Percentiles rank a stretch among this genome's conserved stretches.
phyloP scores from a whole-genome alignment of 2,113 vertebrate species.

The Alces alces region DNA sequence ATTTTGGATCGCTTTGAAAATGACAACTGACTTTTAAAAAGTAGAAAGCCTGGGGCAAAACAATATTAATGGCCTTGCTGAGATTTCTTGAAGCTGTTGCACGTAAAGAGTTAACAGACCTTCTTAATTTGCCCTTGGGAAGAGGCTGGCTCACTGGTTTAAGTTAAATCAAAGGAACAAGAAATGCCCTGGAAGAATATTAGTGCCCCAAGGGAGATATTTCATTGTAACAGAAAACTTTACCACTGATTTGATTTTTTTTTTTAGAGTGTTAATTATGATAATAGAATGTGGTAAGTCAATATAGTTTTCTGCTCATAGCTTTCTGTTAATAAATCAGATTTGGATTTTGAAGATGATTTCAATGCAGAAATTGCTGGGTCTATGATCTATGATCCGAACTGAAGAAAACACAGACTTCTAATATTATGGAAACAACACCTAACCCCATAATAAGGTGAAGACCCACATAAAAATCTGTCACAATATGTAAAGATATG shows the following conservation, averaged over 20 bases:
- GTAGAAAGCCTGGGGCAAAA: conserved; percentile 4
- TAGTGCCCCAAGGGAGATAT: background rate
- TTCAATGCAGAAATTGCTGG: background rate
- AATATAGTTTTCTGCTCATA: background rate
- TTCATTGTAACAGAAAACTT: conserved; percentile 2
- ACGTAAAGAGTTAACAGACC: conserved; percentile 37
- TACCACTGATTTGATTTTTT: background rate
- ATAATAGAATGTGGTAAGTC: background rate
- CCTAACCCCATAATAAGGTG: background rate
- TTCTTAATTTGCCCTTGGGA: background rate
- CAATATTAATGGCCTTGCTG: background rate
- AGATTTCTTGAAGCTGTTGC: background rate
- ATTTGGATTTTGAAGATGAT: background rate
- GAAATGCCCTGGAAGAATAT: conserved; percentile 14
- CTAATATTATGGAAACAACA: background rate
- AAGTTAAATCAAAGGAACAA: conserved; percentile 6
- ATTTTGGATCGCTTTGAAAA: conserved; percentile 29
- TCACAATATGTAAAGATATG: background rate
- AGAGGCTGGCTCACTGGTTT: background rate
- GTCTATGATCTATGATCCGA: background rate
- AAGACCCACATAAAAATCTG: background rate
- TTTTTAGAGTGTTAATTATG: background rate
- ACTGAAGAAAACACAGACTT: background rate
- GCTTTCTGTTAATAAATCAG: background rate
- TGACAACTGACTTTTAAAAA: conserved; percentile 49